Evolutionary conservation across 2,888 invertebrate species (phyloP), one percentile per base, ranked within the genome.

Genomic region (Dyspetes luteomarginatus): DNA sequence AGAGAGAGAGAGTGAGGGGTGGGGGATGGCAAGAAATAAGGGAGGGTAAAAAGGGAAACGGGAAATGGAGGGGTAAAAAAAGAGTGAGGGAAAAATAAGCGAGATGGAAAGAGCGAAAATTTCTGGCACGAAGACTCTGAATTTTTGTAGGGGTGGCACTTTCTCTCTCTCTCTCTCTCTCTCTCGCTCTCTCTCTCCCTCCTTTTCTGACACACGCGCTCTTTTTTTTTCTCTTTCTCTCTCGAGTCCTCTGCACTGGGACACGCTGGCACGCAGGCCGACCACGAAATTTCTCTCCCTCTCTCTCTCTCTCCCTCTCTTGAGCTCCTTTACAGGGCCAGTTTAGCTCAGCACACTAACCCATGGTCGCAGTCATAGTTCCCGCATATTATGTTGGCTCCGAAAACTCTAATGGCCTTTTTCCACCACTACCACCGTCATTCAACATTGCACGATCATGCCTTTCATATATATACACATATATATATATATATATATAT

Each of bases 371-470:
- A 50, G 58, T 41, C 24, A 69, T 45, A 58, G 55, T 55, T 56
- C 78, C 65, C 75, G 78, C 78, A 62, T 55, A 71, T 68, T 52
- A 56, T 36, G 67, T 69, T 36, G 45, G 60, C 50, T 58, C 41
- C 58, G 9, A 30, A 81, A 30, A 76, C 76, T 52, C 72, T 77
- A 81, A 74, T 81, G 77, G 64, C 58, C 65, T 77, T 69, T 52
- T 58, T 58, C 58, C 65, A 65, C 72, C 72, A 78, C 73, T 28
- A 76, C 58, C 48, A 64, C 56, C 55, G n/a, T n/a, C n/a, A 60
- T 60, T 60, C n/a, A 24, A 26, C 41, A 50, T 60, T 45, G 58
- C 50, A 50, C 52, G 26, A 71, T 43, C 28, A 7, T 9, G 55
- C 26, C 55, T 26, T 62, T 26, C 60, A 48, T 56, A 71, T 71